Evolutionary conservation across 2,888 invertebrate genomes (phyloP).

Genomic region (Aricia artaxerxes): DNA sequence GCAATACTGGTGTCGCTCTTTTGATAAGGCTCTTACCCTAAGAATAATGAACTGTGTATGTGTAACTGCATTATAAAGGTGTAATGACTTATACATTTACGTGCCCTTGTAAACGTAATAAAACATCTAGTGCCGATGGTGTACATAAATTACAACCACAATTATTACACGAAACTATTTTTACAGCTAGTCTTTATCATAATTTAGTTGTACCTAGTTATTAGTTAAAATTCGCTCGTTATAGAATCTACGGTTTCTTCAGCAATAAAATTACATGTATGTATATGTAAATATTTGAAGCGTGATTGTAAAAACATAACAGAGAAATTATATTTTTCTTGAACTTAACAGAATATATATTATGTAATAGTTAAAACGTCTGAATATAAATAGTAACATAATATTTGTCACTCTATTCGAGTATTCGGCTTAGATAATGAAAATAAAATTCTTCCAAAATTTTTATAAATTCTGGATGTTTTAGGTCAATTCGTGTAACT

Average conservation of each 20-base stretch:
- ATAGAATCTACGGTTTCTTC: constrained; percentile 70
- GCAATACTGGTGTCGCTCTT: constrained; percentile 31
- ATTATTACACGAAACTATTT: constrained; percentile 58
- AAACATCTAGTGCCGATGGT: constrained; percentile 21
- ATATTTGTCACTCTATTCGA: constrained; percentile 41
- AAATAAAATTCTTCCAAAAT: constrained; percentile 23
- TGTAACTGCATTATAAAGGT: constrained; percentile 18
- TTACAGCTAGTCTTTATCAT: constrained; percentile 76
- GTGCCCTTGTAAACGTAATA: constrained; percentile 24
- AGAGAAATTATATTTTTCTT: constrained; percentile 78
- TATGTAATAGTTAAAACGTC: constrained; percentile 53
- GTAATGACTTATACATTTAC: constrained; percentile 24
- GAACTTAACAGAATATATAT: constrained; percentile 60
- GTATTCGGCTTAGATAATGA: constrained; percentile 35
- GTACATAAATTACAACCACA: constrained; percentile 23
- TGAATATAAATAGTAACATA: constrained; percentile 43
- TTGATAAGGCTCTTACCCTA: constrained; percentile 36
- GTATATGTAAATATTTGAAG: constrained; percentile 74
- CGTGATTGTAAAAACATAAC: constrained; percentile 69
- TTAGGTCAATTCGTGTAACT: constrained; percentile 24
- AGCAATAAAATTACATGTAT: constrained; percentile 76
- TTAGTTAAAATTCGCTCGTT: constrained; percentile 64
- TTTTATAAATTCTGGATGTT: constrained; percentile 18
- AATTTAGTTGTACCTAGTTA: constrained; percentile 63
- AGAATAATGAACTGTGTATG: constrained; percentile 29